Percentiles rank a stretch among this genome's conserved stretches.
These are phyloP conservation scores for Drosophila algonquin DNA, from an alignment of 2,888 invertebrate genomes.

Conservation along the genomic window DNA sequence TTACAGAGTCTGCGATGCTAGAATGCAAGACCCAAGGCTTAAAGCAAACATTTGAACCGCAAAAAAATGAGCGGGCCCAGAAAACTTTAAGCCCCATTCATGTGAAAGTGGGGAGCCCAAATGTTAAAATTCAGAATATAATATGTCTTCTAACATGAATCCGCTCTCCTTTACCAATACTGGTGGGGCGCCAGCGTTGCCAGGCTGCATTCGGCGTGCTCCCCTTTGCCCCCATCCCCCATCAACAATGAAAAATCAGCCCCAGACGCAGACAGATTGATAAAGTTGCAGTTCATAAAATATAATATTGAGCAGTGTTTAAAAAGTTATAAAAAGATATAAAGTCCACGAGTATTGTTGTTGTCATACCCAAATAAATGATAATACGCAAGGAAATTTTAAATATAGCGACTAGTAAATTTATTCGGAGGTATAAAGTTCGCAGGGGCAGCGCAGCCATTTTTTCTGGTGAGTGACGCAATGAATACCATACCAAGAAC, in stretches of 20 bases:
- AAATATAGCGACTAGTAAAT: neutral
- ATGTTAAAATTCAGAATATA: neutral
- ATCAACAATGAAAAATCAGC: too few species aligned
- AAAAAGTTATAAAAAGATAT: too few species aligned
- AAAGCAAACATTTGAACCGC: neutral
- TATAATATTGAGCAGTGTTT: too few species aligned
- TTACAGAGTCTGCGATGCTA: too few species aligned
- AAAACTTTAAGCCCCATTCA: slow-evolving; percentile 26
- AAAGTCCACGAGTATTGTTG: slow-evolving; percentile 2
- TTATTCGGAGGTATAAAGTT: slow-evolving; percentile 1
- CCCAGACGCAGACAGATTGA: too few species aligned
- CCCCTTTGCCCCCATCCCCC: too few species aligned
- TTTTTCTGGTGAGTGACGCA: slow-evolving; percentile 22
- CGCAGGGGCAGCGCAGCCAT: slow-evolving; percentile 1
- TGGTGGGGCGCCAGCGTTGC: too few species aligned
- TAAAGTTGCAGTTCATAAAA: neutral
- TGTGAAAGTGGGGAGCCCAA: neutral
- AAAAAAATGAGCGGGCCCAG: slow-evolving; percentile 27
- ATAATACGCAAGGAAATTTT: slow-evolving; percentile 6
- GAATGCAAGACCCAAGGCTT: too few species aligned
- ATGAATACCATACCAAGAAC: neutral
- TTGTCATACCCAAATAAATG: slow-evolving; percentile 32
- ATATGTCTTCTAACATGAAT: too few species aligned
- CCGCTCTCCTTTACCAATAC: too few species aligned
- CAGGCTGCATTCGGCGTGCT: too few species aligned